phyloP scores from a whole-genome alignment of 2,113 vertebrate species.

The Lepus americanus region DNA sequence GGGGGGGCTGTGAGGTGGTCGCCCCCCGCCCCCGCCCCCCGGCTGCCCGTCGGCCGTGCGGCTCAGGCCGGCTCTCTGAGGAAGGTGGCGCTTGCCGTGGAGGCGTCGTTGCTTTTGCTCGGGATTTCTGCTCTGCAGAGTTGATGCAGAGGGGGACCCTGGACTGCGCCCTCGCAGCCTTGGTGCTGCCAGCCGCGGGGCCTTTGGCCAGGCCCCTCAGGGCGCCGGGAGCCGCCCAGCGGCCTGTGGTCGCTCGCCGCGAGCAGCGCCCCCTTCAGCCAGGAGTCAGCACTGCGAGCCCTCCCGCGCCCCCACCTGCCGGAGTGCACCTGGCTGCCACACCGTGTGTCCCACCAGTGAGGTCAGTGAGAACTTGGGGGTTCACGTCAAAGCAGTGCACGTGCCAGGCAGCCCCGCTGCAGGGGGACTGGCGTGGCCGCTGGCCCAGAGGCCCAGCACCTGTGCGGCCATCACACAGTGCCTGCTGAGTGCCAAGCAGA shows the following conservation, averaged over 20 bases:
- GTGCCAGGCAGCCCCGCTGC: background rate
- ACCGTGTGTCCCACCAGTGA: background rate
- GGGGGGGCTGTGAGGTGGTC: no score
- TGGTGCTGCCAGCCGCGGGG: constrained; percentile 22
- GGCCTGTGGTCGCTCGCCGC: background rate
- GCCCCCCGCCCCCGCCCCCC: no score
- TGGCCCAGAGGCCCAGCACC: no score
- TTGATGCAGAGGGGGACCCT: background rate
- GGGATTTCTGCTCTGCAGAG: background rate
- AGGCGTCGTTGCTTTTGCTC: background rate
- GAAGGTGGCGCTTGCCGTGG: background rate
- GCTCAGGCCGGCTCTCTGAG: background rate
- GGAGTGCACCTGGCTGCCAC: background rate
- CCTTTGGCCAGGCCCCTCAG: constrained; percentile 36
- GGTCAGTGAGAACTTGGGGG: background rate
- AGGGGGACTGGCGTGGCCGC: no score
- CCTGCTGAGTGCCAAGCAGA: background rate
- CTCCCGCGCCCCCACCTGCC: background rate
- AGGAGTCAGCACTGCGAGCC: background rate
- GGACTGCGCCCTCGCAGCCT: background rate
- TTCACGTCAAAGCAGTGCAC: background rate
- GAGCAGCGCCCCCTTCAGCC: constrained; percentile 40
- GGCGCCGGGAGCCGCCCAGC: rapidly evolving
- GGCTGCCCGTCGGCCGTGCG: no score
- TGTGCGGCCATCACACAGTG: background rate